Evolutionary conservation across 2,113 vertebrate species (phyloP).

Genomic region (Columba livia): DNA sequence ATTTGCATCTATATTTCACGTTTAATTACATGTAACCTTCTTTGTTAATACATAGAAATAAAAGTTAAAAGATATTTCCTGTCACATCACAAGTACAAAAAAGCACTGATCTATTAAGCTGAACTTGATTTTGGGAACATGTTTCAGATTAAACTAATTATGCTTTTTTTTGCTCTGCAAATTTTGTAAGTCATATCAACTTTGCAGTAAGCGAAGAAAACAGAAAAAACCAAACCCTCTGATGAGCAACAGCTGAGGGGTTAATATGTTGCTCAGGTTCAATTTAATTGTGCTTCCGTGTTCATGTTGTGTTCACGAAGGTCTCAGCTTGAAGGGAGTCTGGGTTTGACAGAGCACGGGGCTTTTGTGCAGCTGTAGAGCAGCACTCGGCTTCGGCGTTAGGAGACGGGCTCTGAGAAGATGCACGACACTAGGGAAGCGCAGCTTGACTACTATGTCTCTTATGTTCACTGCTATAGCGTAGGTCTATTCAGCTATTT

Average conservation of each 20-base stretch:
- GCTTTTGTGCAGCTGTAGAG: neutral
- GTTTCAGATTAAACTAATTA: neutral
- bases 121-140: neutral
- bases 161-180: neutral
- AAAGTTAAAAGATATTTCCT: neutral
- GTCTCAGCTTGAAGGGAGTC: slow-evolving; percentile 23
- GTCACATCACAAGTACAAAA: neutral
- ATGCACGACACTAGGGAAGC: neutral
- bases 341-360: neutral
- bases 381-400: neutral
- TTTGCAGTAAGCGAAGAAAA: neutral
- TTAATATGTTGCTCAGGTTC: slow-evolving; percentile 31
- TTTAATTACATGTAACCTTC: neutral
- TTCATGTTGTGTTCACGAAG: neutral
- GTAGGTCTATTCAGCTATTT: slow-evolving; percentile 27
- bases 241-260: neutral
- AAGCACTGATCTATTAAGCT: neutral
- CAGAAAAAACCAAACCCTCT: neutral
- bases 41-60: neutral
- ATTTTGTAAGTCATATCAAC: neutral
- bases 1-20: neutral
- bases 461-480: slow-evolving; percentile 67
- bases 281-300: neutral
- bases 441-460: slow-evolving; percentile 43
- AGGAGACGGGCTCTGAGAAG: neutral